Percentiles rank a stretch among this genome's conserved stretches.
Conservation (phyloP, 2,113 vertebrate species). For the Hypomesus transpacificus region DNA sequence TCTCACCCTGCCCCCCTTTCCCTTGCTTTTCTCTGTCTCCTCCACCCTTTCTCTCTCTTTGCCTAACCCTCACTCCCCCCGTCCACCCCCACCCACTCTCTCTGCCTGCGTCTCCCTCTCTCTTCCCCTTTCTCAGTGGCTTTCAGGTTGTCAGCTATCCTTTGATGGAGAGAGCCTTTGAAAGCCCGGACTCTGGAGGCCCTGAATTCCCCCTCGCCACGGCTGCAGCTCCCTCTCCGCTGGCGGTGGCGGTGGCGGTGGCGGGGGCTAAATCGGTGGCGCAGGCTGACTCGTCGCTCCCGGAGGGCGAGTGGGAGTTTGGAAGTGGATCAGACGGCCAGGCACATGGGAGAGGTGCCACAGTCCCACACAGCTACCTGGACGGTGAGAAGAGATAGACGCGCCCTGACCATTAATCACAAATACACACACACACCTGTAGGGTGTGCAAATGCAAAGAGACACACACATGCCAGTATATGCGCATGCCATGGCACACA, state of each 20-base stretch:
- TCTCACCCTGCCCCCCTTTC: background rate
- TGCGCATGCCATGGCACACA: no score
- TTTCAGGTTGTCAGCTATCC: conserved; percentile 69
- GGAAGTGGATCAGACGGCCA: conserved; percentile 45
- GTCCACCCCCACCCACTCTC: background rate
- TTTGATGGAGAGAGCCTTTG: conserved; percentile 53
- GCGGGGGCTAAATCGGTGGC: conserved; percentile 40
- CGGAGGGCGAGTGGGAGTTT: conserved; percentile 45
- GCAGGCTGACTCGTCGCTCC: conserved; percentile 36
- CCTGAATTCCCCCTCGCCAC: conserved; percentile 11
- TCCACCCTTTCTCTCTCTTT: conserved; percentile 10
- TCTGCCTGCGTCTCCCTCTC: background rate
- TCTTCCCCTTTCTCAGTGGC: conserved; percentile 52
- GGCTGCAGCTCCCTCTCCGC: conserved; percentile 6
- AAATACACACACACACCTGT: conserved; percentile 1
- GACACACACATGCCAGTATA: conserved; percentile 10
- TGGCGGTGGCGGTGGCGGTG: conserved; percentile 10
- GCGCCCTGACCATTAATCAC: conserved; percentile 3
- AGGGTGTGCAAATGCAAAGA: background rate
- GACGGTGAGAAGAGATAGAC: conserved; percentile 63
- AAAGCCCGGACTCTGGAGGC: conserved; percentile 38
- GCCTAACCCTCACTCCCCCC: conserved; percentile 7
- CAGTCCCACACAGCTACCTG: conserved; percentile 40
- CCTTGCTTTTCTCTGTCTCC: conserved; percentile 4
- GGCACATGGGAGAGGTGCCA: conserved; percentile 38